Evolutionary conservation across 2,888 invertebrate genomes (phyloP).

Genomic region (Dicranocentrus wangi): DNA sequence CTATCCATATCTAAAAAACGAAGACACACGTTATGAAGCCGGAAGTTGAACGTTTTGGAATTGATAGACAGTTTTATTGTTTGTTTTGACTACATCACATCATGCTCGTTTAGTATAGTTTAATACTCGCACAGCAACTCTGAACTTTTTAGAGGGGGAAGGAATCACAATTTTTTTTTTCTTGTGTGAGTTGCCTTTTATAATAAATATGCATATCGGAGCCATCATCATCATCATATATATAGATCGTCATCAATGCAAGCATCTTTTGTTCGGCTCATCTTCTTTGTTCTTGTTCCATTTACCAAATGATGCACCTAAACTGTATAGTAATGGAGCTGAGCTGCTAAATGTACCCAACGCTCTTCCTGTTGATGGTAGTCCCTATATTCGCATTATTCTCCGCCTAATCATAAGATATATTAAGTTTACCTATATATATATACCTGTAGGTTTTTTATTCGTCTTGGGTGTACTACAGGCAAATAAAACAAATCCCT

Average conservation of each 20-base stretch:
- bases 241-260: background rate
- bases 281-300: constrained; percentile 38
- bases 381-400: too few relatives aligned
- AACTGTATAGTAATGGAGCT: background rate
- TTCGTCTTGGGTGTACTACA: too few relatives aligned
- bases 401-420: background rate
- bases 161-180: constrained; percentile 1
- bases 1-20: background rate
- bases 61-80: constrained; percentile 21
- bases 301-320: constrained; percentile 18
- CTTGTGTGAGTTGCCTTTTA: background rate
- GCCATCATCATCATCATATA: background rate
- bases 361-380: constrained; percentile 17
- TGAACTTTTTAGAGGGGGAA: constrained; percentile 11
- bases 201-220: constrained; percentile 8
- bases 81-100: constrained; percentile 9
- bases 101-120: background rate
- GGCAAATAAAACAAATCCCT: too few relatives aligned
- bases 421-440: background rate
- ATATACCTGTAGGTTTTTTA: background rate
- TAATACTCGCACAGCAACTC: too few relatives aligned
- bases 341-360: background rate
- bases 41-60: constrained; percentile 14
- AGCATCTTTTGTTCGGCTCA: background rate
- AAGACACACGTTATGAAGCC: constrained; percentile 2